Evolutionary conservation across 2,797 vertebrate species (phyloP), one percentile per base, ranked within the genome.

Genomic region (Tapirus indicus): DNA sequence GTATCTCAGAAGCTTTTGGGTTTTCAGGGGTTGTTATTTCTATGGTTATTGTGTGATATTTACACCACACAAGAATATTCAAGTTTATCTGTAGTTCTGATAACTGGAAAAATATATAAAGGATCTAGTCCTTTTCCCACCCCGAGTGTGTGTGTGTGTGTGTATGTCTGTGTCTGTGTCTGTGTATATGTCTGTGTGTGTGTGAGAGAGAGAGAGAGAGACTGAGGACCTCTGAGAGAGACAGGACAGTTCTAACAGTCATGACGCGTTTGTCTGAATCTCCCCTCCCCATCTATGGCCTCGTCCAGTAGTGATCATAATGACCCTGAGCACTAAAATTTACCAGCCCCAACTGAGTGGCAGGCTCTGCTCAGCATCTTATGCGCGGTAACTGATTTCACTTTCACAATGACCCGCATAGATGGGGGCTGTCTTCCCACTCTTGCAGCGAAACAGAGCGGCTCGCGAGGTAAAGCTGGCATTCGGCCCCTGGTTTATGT

Each of bases 61-160:
- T 29, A 82, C 0, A 13, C 38, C n/a, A 8, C 17, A 7, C n/a
- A 82, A 88, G 58, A 87, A 62, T 52, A 35, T 87, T 66, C 25
- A 85, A n/a, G 35, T 88, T 85, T 75, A 49, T 44, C 47, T 35
- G 47, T 69, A 74, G 38, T 79, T 95, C n/a, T 66, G 35, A 93
- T 52, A 80, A 69, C 56, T 91, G 32, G 41, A 78, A 89, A 96
- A 75, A 72, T 41, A 4, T 49, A 27, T 32, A 47, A 90, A 93
- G 25, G 47, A 32, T 54, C 75, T 38, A 0, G 35, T 32, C 14
- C 49, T 41, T 74, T 80, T 52, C 25, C 91, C 41, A 32, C 17
- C 21, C 32, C 18, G 23, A 35, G 38, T 75, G 0, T 20, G 35
- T 6, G 0, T 25, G 49, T 41, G 3, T 27, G 20, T 66, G 14